phyloP scores from a whole-genome alignment of 2,888 invertebrate species.

The Stenolophus ochropezus region DNA sequence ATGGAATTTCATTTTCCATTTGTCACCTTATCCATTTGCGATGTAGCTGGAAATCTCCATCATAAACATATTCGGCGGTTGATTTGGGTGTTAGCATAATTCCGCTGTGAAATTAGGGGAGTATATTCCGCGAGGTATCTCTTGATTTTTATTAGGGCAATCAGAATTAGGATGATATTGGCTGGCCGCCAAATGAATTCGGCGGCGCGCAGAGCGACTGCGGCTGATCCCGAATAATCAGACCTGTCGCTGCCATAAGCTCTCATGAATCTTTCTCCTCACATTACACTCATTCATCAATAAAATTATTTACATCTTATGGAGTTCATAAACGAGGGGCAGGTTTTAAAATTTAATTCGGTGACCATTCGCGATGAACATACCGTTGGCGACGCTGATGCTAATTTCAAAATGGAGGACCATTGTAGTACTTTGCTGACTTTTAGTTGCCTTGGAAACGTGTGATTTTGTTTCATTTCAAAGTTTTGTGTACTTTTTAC shows the following conservation, averaged over 20 bases:
- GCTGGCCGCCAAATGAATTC: conserved; percentile 42
- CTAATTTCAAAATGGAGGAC: too few species aligned
- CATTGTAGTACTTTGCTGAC: too few species aligned
- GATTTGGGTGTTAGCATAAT: conserved; percentile 40
- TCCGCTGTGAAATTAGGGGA: conserved; percentile 1
- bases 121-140: conserved; percentile 24
- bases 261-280: neutral
- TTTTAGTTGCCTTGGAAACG: too few species aligned
- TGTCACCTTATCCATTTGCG: too few species aligned
- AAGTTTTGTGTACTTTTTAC: too few species aligned
- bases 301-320: neutral
- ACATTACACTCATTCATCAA: neutral
- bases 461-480: too few species aligned
- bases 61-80: conserved; percentile 8
- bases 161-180: conserved; percentile 42
- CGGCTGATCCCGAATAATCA: conserved; percentile 28
- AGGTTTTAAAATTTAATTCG: too few species aligned
- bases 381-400: too few species aligned
- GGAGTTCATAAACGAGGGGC: neutral
- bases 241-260: conserved; percentile 40
- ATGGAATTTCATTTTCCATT: too few species aligned
- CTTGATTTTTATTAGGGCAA: conserved; percentile 42
- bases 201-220: neutral
- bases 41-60: neutral
- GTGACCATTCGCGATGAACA: too few species aligned